phyloP scores from a whole-genome alignment of 2,113 vertebrate species.

The Micromys minutus region DNA sequence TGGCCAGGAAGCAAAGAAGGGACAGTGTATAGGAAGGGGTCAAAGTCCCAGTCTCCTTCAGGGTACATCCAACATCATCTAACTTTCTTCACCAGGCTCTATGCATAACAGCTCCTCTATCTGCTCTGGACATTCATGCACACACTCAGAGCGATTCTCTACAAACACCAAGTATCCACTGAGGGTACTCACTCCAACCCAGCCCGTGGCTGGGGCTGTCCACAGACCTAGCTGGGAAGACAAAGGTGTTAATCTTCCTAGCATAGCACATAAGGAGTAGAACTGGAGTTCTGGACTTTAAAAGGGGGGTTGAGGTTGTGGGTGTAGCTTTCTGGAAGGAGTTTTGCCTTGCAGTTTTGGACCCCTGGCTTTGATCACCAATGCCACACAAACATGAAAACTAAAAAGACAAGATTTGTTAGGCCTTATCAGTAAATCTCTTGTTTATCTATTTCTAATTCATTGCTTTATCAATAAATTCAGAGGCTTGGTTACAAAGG shows the following conservation, averaged over 20 bases:
- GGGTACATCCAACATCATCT: background rate
- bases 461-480: constrained; percentile 1
- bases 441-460: background rate
- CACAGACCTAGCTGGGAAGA: background rate
- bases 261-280: background rate
- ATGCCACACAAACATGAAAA: background rate
- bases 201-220: background rate
- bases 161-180: background rate
- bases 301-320: background rate
- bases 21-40: background rate
- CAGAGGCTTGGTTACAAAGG: constrained; percentile 1
- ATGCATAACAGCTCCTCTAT: background rate
- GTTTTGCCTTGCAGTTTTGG: background rate
- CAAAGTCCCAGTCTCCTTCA: background rate
- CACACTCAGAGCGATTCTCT: background rate
- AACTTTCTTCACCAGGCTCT: background rate
- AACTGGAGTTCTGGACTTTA: background rate
- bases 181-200: background rate
- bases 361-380: background rate
- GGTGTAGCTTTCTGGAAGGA: background rate
- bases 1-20: background rate
- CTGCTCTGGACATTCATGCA: too few relatives aligned
- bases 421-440: constrained; percentile 36
- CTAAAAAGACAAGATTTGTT: constrained; percentile 10
- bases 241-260: background rate